Conservation (phyloP, 2,797 vertebrate genomes). For the Myotis vivesi region DNA sequence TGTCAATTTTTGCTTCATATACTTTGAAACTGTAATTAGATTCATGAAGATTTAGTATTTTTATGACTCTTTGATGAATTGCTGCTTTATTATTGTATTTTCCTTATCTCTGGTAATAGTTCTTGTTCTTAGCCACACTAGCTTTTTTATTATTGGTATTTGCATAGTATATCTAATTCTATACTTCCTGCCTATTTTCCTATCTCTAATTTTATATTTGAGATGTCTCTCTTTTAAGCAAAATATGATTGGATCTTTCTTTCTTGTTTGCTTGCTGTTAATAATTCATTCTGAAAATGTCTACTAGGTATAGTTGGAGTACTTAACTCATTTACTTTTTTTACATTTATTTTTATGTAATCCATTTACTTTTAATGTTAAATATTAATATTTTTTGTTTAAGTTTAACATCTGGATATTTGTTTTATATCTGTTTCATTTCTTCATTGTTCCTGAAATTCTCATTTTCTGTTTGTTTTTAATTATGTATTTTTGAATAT, state of each 20-base stretch:
- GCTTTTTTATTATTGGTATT: background rate
- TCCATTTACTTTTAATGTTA: slow-evolving; percentile 2
- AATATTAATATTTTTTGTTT: background rate
- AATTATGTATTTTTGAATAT: background rate
- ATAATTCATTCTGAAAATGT: background rate
- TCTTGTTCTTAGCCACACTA: background rate
- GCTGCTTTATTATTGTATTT: background rate
- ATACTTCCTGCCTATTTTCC: background rate
- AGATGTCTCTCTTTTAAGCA: background rate
- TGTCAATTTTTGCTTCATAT: background rate
- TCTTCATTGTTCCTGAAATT: background rate
- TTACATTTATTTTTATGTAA: background rate
- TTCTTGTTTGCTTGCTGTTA: background rate
- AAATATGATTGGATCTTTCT: background rate
- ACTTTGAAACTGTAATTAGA: background rate
- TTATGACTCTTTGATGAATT: background rate
- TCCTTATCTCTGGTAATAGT: background rate
- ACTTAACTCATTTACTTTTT: background rate
- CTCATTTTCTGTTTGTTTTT: background rate
- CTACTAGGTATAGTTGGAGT: background rate
- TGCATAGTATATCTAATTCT: background rate
- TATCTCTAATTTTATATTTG: background rate
- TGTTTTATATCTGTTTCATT: background rate
- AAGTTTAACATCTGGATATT: background rate
- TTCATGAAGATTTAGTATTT: background rate